Conservation (phyloP, 2,888 invertebrate genomes). For the Polia nebulosa region DNA sequence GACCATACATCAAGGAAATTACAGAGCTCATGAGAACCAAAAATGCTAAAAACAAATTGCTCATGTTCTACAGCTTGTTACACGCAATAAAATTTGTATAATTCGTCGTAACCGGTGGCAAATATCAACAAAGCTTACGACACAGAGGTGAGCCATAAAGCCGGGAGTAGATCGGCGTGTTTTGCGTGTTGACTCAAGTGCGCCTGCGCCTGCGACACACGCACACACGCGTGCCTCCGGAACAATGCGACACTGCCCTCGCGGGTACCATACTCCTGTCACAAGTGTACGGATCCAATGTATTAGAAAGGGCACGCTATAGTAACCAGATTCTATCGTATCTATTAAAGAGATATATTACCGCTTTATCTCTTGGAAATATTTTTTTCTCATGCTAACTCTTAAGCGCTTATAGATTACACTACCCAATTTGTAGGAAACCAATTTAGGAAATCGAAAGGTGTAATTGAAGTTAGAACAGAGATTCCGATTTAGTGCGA, state of each 20-base stretch:
- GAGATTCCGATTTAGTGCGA: too few relatives aligned
- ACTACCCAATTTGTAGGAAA: too few relatives aligned
- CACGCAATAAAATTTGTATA: conserved; percentile 73
- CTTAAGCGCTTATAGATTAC: too few relatives aligned
- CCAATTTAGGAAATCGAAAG: too few relatives aligned
- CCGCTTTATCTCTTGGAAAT: neutral
- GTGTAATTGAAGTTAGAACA: too few relatives aligned
- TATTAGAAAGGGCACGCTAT: conserved; percentile 52
- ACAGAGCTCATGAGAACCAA: conserved; percentile 55
- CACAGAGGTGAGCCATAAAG: conserved; percentile 67
- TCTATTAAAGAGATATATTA: neutral
- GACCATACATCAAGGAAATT: conserved; percentile 49
- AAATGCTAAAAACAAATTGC: conserved; percentile 58
- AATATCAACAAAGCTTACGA: conserved; percentile 75
- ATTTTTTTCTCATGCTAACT: neutral
- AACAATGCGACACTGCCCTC: conserved; percentile 71
- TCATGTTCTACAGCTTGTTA: conserved; percentile 67
- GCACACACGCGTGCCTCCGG: conserved; percentile 56
- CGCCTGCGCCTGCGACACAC: conserved; percentile 49
- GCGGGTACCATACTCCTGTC: conserved; percentile 64
- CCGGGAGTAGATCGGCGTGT: conserved; percentile 64
- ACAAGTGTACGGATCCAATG: conserved; percentile 42
- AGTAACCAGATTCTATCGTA: conserved; percentile 17
- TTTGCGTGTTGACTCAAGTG: conserved; percentile 85
- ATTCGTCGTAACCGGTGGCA: conserved; percentile 70